A percentile compares a stretch with the other conserved stretches of the same genome.
phyloP scores from a whole-genome alignment of 2,888 invertebrate species.

The Ferdinandea cuprea region DNA sequence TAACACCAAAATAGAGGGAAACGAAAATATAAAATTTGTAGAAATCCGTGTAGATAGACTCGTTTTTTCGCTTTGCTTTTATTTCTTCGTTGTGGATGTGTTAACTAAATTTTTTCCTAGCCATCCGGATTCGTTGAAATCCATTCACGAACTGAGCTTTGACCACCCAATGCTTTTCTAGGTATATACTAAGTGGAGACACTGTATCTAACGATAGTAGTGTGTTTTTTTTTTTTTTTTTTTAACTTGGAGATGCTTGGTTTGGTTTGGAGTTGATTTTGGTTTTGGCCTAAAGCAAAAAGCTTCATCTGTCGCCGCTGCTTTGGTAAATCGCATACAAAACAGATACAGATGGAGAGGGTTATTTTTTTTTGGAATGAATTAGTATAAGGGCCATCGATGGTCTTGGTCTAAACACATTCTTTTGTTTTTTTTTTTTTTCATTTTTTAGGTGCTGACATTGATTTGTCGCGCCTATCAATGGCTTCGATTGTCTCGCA shows the following conservation, averaged over 20 bases:
- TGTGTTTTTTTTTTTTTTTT: no score
- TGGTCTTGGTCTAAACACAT: no score
- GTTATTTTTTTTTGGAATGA: neutral
- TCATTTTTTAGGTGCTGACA: constrained; percentile 29
- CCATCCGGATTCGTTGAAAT: constrained; percentile 82
- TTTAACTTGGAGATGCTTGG: constrained; percentile 11
- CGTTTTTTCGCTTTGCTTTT: constrained; percentile 39
- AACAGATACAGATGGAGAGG: neutral
- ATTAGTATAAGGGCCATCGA: constrained; percentile 4
- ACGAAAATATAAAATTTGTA: constrained; percentile 38
- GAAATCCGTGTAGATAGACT: constrained; percentile 47
- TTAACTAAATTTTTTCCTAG: constrained; percentile 53
- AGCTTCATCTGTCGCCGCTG: constrained; percentile 52
- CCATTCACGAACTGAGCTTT: constrained; percentile 83
- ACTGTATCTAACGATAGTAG: constrained; percentile 48
- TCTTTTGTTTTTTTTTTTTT: no score
- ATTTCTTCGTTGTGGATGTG: constrained; percentile 18
- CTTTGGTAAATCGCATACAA: constrained; percentile 15
- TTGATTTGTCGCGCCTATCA: constrained; percentile 22
- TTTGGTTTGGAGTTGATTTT: no score
- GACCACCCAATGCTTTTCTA: constrained; percentile 79
- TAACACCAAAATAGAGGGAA: constrained; percentile 18
- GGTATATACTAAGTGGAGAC: constrained; percentile 78
- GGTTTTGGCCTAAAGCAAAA: constrained; percentile 42
- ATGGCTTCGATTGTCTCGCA: constrained; percentile 13